Percentiles rank a stretch among this genome's conserved stretches.
phyloP scores from a whole-genome alignment of 2,888 invertebrate species.

The Automeris io region DNA sequence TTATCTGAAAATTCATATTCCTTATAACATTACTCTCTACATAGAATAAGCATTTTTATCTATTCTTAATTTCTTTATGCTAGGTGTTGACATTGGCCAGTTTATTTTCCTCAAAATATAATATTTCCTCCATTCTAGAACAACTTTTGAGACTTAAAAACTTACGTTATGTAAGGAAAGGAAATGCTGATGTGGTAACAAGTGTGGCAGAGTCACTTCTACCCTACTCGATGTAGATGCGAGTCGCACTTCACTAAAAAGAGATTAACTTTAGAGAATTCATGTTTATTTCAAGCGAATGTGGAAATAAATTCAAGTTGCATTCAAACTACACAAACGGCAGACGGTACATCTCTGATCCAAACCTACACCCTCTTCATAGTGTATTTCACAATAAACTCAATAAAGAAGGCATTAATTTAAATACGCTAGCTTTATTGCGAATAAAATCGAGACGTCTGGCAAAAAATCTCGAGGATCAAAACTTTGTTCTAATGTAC shows the following conservation, averaged over 20 bases:
- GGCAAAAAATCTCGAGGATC: neutral
- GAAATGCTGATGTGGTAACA: conserved; percentile 44
- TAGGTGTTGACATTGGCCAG: too few relatives aligned
- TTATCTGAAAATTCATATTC: too few relatives aligned
- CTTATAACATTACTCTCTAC: too few relatives aligned
- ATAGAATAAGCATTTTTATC: too few relatives aligned
- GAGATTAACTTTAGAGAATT: neutral
- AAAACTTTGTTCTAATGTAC: conserved; percentile 5
- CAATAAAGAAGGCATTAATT: conserved; percentile 33
- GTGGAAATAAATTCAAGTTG: conserved; percentile 42
- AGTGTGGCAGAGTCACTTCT: conserved; percentile 20
- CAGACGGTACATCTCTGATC: conserved; percentile 32
- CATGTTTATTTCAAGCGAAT: neutral
- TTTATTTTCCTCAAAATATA: too few relatives aligned
- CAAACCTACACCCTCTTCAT: conserved; percentile 42
- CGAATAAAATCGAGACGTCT: conserved; percentile 15
- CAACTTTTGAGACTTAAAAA: too few relatives aligned
- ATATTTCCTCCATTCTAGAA: too few relatives aligned
- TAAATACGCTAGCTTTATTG: conserved; percentile 28
- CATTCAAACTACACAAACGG: conserved; percentile 28
- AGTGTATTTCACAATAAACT: conserved; percentile 39
- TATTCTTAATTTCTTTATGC: too few relatives aligned
- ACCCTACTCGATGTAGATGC: conserved; percentile 42
- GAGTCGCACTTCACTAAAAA: conserved; percentile 23
- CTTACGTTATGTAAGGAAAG: too few relatives aligned